Base-by-base conservation (phyloP, 2,888 invertebrate species). In the Eulithis testata region DNA sequence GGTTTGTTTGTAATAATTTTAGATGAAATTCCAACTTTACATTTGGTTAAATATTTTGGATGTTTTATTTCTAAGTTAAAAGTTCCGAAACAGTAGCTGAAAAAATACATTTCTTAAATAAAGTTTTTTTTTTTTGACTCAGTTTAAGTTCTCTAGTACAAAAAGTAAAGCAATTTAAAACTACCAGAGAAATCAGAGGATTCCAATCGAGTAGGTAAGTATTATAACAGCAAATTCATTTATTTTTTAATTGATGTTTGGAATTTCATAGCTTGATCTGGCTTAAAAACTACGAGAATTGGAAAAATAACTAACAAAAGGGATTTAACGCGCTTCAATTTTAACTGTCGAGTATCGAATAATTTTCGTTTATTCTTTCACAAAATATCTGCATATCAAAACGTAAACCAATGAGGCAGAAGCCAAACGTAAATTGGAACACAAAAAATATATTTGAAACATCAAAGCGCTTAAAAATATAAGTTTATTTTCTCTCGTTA, bases 331-430 rank as follows among this genome's bases (percentile, higher is more conserved):
- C 49, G 54, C 59, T 44, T 55, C 44, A 44, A 53, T 64, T 64
- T 64, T 55, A 43, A 54, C 52, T 55, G 36, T 27, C 43, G 49
- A 36, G 54, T 54, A 31, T 64, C 54, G 49, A 59, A 59, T 50
- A 36, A 55, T 64, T 50, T 52, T 59, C 54, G 49, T 54, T 54
- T 54, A 53, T 40, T 53, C 8, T 43, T 54, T 40, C 14, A 31
- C 51, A 40, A 40, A 40, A 40, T 49, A 59, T 63, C 47, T 53
- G 57, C 57, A 49, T 58, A 63, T 47, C 63, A 59, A 59, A 59
- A 43, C 27, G 40, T 40, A 53, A 53, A 45, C 21, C 58, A 53
- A 49, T 63, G 43, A 49, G 40, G 47, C 40, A 54, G 53, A 47
- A 54, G 43, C 21, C 44, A 37, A n/a, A 50, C 44, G n/a, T 27